These are phyloP conservation scores for Lepeophtheirus nordmannii DNA, from an alignment of 2,888 invertebrate species.

Conservation along the genomic window DNA sequence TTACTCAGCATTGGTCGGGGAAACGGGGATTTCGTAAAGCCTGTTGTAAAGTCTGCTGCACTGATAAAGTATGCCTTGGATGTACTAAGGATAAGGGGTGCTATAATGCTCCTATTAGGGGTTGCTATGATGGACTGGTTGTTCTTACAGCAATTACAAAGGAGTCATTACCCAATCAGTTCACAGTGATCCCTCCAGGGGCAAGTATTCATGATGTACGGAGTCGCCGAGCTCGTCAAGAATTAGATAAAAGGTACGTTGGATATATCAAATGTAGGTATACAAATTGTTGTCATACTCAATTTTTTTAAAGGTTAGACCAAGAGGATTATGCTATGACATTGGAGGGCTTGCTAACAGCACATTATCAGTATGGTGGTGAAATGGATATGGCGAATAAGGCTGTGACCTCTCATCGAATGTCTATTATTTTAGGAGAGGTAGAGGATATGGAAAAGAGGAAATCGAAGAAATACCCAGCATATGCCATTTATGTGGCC, in stretches of 20 bases:
- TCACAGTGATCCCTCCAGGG: background rate
- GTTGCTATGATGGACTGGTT: conserved; percentile 21
- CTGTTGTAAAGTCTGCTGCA: conserved; percentile 23
- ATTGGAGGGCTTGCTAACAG: background rate
- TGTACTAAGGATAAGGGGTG: conserved; percentile 4
- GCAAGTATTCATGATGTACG: no score
- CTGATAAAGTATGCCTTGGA: conserved; percentile 14
- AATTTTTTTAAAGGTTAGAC: background rate
- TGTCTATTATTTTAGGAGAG: background rate
- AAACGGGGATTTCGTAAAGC: conserved; percentile 11
- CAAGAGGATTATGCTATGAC: conserved; percentile 13
- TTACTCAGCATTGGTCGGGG: conserved; percentile 18
- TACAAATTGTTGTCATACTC: no score
- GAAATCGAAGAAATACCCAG: conserved; percentile 6
- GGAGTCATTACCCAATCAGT: conserved; percentile 13
- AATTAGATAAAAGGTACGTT: no score
- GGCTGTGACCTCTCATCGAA: conserved; percentile 7
- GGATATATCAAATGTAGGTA: no score
- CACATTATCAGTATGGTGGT: conserved; percentile 1
- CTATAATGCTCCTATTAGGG: conserved; percentile 15
- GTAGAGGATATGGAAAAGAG: background rate
- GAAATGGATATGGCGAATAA: conserved; percentile 5
- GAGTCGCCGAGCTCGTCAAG: no score
- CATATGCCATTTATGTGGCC: conserved; percentile 14
- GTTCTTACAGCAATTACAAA: conserved; percentile 18